Percentiles rank a stretch among this genome's conserved stretches.
Conservation (phyloP, 2,113 vertebrate species). For the Melanotaenia duboulayi region DNA sequence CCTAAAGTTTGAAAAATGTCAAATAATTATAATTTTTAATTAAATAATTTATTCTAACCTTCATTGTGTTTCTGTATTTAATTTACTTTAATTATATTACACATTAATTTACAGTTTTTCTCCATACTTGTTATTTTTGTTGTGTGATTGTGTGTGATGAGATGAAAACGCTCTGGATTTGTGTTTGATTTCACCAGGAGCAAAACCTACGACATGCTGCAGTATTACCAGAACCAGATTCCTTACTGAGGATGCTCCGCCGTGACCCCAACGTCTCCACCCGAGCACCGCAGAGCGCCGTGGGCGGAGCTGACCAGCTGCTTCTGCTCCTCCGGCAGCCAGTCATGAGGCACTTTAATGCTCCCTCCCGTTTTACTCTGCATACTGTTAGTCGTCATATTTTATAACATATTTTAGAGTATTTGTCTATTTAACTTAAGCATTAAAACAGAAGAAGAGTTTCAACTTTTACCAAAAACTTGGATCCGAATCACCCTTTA, state of each 20-base stretch:
- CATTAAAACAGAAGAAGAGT: background rate
- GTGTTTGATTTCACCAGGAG: slow-evolving; percentile 85
- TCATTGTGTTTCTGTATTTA: no score
- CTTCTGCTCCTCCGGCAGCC: slow-evolving; percentile 9
- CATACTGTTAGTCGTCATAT: slow-evolving; percentile 4
- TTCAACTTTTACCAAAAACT: slow-evolving; percentile 27
- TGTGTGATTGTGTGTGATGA: no score
- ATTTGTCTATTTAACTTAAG: background rate
- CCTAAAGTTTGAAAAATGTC: no score
- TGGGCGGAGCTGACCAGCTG: background rate
- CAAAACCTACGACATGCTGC: slow-evolving; percentile 98
- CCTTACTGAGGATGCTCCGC: slow-evolving; percentile 87
- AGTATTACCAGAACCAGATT: slow-evolving; percentile 99
- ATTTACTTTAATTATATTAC: no score
- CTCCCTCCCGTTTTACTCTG: slow-evolving; percentile 19
- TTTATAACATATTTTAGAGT: slow-evolving; percentile 27
- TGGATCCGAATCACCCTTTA: slow-evolving; percentile 60
- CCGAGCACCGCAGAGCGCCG: no score
- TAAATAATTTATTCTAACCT: no score
- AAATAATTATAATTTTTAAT: no score
- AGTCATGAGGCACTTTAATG: slow-evolving; percentile 31
- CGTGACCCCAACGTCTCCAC: no score
- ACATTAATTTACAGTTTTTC: no score
- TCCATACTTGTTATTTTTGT: no score
- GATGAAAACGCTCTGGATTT: background rate